Conservation (phyloP, 2,113 vertebrate species). For the Triplophysa dalaica region DNA sequence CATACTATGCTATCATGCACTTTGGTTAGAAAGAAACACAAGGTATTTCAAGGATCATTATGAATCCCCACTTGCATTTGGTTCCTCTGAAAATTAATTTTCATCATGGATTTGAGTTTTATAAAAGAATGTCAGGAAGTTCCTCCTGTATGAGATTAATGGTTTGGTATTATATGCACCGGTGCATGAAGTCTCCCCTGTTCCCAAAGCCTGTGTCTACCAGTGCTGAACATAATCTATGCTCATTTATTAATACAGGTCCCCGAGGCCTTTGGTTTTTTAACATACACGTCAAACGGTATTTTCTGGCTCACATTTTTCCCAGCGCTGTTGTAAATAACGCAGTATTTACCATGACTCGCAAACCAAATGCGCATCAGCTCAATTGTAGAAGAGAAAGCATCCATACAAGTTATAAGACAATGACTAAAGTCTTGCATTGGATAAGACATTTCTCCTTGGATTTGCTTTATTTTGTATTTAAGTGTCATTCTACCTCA, state of each 20-base stretch:
- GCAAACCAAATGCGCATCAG: conserved; percentile 21
- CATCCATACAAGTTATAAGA: not conserved
- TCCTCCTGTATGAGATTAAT: conserved; percentile 60
- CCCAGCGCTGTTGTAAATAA: conserved; percentile 41
- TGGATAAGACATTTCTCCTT: not conserved
- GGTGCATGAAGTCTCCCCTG: conserved; percentile 18
- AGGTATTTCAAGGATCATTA: conserved; percentile 60
- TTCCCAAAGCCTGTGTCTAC: conserved; percentile 48
- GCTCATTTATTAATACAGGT: conserved; percentile 58
- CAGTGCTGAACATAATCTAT: conserved; percentile 57
- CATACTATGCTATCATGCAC: conserved; percentile 52
- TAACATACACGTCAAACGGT: conserved; percentile 31
- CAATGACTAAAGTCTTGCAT: not conserved
- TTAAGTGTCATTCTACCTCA: not conserved
- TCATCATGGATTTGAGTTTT: conserved; percentile 62
- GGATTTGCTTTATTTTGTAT: not conserved
- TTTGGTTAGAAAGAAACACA: conserved; percentile 62
- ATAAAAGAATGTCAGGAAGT: conserved; percentile 68
- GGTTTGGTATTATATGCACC: conserved; percentile 59
- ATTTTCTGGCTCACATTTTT: conserved; percentile 16
- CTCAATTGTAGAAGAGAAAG: not conserved
- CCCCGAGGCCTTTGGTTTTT: conserved; percentile 19
- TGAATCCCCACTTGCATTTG: conserved; percentile 64
- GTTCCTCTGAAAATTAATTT: conserved; percentile 71
- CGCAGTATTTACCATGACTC: conserved; percentile 42